Evolutionary conservation across 2,888 invertebrate species (phyloP), one percentile per base, ranked within the genome.

Genomic region (Latheticus oryzae): DNA sequence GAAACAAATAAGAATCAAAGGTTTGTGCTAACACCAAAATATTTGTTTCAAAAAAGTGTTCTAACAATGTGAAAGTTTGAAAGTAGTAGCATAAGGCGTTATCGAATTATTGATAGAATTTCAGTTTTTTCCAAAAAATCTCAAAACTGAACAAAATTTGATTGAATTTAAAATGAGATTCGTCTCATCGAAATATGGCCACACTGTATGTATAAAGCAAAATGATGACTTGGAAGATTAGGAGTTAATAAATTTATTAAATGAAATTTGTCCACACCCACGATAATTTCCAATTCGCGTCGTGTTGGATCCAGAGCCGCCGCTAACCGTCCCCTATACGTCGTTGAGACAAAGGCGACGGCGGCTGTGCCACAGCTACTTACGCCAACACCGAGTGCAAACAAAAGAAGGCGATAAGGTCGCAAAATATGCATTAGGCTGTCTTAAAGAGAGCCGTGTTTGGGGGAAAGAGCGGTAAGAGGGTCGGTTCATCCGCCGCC

Each of bases 381-480:
- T 68, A 69, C 59, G 62, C 53, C 63, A 65, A 67, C 61, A 63
- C 65, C 61, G 47, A 61, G 58, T 60, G 69, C 68, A 74, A 73
- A 73, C 74, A 74, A 74, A 71, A 75, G 73, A 69, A 73, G 72
- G 67, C 71, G 67, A 68, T 71, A 73, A 73, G 72, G 73, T 73
- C 73, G 73, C 69, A 73, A 72, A 74, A 75, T 75, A 75, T 76
- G 75, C 76, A 76, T 76, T 75, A 75, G 73, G 68, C 65, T 60
- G 70, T 70, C 75, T 76, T 74, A 74, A 75, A 75, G 75, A 71
- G 73, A 74, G 71, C 71, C 73, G 67, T 68, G 67, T 69, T 70
- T 64, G 62, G 61, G 68, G 68, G 69, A 47, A 59, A 38, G 63
- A 57, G 60, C 52, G 52, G 54, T 33, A 16, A 45, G 47, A n/a